phyloP scores from a whole-genome alignment of 1,140 invertebrate species.

The Brachystomella parvula region DNA sequence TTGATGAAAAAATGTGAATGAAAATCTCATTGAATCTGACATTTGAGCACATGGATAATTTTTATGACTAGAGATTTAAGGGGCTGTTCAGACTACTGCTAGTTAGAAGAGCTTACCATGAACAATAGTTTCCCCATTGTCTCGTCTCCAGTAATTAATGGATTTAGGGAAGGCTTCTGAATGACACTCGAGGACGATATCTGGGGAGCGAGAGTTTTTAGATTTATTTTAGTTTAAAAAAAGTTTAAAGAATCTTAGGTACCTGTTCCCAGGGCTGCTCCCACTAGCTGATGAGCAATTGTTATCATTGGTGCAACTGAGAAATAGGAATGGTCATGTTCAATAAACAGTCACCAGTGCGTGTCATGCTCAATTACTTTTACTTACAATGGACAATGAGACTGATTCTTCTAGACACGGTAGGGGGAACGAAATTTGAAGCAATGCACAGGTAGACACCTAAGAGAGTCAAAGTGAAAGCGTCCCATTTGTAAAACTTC shows the following conservation, averaged over 20 bases:
- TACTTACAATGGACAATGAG: conserved; percentile 79
- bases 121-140: conserved; percentile 42
- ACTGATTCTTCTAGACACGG: conserved; percentile 77
- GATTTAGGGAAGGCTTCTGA: conserved; percentile 46
- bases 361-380: conserved; percentile 1
- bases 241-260: too few species aligned
- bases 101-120: conserved; percentile 30
- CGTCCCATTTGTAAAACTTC: too few species aligned
- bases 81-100: background rate
- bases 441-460: conserved; percentile 73
- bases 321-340: conserved; percentile 2
- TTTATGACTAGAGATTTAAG: conserved; percentile 30
- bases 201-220: too few species aligned
- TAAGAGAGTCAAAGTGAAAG: background rate
- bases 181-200: conserved; percentile 44
- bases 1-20: background rate
- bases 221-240: too few species aligned
- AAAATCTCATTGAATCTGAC: conserved; percentile 27
- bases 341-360: background rate
- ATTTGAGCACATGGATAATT: conserved; percentile 37
- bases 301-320: conserved; percentile 45
- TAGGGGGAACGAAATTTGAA: conserved; percentile 62
- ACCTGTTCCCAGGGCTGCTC: conserved; percentile 43
- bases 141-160: conserved; percentile 45
- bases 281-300: conserved; percentile 46